Evolutionary conservation across 2,888 invertebrate species (phyloP), one percentile per base, ranked within the genome.

Genomic region (Lycaena phlaeas): DNA sequence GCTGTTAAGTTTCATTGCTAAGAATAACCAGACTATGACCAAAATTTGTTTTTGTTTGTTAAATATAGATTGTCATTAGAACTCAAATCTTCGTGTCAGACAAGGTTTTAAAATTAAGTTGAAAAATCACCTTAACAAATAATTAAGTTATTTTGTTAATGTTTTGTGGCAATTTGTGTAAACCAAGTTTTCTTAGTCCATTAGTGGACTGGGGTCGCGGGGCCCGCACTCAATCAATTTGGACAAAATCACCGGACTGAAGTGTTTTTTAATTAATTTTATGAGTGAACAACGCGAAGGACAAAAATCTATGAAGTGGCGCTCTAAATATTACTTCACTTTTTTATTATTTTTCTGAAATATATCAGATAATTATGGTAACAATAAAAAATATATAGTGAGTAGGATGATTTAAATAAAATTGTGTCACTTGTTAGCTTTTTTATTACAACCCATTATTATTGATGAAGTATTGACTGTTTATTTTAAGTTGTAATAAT

Each of bases 221-320:
- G 61, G 60, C 46, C 64, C 63, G 67, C 75, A 76, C 78, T 72
- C 77, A 68, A 73, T 82, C 79, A 81, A 82, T 81, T 82, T 81
- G 78, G 65, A 61, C 64, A 63, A 68, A 79, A 79, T 78, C 81
- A 66, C 71, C 68, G 59, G 68, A 70, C 70, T 72, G 79, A 79
- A 81, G 82, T 78, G 81, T 79, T 81, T 82, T 79, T 82, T 81
- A 81, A 82, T 82, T 81, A 81, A 79, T 81, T 78, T 82, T 77
- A 77, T 81, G 78, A 75, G 70, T 72, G 75, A 76, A 67, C 75
- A 64, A 67, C 68, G 64, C 57, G 48, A 57, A 42, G 63, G 45
- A 67, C 62, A 57, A 27, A 36, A 36, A 44, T 42, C 31, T 25
- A 36, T 64, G 54, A 72, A 74, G 69, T 40, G 28, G 48, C 3